Conservation (phyloP, 2,888 invertebrate genomes). For the Adelphocoris suturalis region DNA sequence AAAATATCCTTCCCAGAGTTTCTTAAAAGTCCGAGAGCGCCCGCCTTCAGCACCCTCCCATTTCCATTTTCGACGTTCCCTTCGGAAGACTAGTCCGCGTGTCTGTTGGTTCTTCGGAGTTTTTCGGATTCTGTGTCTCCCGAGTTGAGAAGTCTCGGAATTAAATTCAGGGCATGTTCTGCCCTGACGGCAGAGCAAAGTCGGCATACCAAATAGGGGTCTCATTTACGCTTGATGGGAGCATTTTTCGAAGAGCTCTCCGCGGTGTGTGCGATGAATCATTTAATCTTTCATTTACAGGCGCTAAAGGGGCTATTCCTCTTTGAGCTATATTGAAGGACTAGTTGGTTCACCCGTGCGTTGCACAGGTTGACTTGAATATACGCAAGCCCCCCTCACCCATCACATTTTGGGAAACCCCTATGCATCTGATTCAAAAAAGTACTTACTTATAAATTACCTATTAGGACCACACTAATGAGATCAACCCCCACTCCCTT, state of each 20-base stretch:
- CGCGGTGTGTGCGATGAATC: too few relatives aligned
- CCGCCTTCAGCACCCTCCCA: neutral
- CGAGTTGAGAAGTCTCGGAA: constrained; percentile 27
- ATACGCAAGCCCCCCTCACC: too few relatives aligned
- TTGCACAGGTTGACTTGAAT: too few relatives aligned
- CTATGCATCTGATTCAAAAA: too few relatives aligned
- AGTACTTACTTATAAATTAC: too few relatives aligned
- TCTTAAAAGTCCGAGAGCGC: constrained; percentile 6
- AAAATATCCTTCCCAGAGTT: constrained; percentile 61
- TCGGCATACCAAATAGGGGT: constrained; percentile 37
- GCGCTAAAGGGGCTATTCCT: too few relatives aligned
- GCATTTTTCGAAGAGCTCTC: neutral
- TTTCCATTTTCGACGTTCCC: constrained; percentile 23
- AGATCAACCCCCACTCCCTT: too few relatives aligned
- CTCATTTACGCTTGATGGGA: constrained; percentile 24
- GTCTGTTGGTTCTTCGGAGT: constrained; percentile 23
- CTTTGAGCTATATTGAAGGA: too few relatives aligned
- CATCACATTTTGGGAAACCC: too few relatives aligned
- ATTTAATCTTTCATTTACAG: too few relatives aligned
- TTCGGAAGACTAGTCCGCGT: neutral
- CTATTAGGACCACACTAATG: too few relatives aligned
- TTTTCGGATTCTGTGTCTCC: constrained; percentile 45
- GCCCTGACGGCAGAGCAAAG: constrained; percentile 4
- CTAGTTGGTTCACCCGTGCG: too few relatives aligned
- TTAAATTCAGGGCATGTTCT: constrained; percentile 54